Evolutionary conservation across 2,888 invertebrate genomes (phyloP).

Genomic region (Trachelus iudaicus): DNA sequence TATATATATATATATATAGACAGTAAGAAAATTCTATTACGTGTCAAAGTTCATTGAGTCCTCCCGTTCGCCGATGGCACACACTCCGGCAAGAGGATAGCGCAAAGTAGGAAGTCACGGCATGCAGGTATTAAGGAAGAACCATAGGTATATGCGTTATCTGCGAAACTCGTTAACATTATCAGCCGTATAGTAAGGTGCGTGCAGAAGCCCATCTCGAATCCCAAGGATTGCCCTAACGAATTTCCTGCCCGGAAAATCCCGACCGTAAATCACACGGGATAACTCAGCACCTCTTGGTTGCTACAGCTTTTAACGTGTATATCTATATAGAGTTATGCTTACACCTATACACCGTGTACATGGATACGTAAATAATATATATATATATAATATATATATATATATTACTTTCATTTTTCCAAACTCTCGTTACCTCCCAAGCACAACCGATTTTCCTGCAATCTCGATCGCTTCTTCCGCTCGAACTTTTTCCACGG

Average conservation of each 20-base stretch:
- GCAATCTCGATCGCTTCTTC: too few species aligned
- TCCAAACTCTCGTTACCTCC: background rate
- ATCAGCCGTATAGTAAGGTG: slow-evolving; percentile 45
- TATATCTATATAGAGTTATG: too few species aligned
- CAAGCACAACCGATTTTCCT: too few species aligned
- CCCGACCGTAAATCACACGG: slow-evolving; percentile 55
- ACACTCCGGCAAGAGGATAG: background rate
- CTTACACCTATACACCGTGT: too few species aligned
- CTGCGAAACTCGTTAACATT: slow-evolving; percentile 54
- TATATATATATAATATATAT: too few species aligned
- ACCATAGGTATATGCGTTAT: slow-evolving; percentile 40
- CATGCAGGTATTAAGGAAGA: slow-evolving; percentile 53
- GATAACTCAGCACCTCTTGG: slow-evolving; percentile 5
- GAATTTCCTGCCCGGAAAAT: slow-evolving; percentile 57
- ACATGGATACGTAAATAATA: too few species aligned
- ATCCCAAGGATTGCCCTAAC: slow-evolving; percentile 56
- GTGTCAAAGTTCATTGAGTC: background rate
- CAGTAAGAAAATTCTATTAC: background rate
- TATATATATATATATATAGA: too few species aligned
- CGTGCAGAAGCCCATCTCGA: slow-evolving; percentile 57
- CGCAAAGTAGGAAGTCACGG: slow-evolving; percentile 48
- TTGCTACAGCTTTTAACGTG: background rate
- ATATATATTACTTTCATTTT: slow-evolving; percentile 2
- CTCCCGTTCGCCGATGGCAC: background rate
- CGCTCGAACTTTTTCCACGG: too few species aligned